Base-by-base conservation (phyloP, 2,797 vertebrate genomes). In the Microctenopoma lineatum region DNA sequence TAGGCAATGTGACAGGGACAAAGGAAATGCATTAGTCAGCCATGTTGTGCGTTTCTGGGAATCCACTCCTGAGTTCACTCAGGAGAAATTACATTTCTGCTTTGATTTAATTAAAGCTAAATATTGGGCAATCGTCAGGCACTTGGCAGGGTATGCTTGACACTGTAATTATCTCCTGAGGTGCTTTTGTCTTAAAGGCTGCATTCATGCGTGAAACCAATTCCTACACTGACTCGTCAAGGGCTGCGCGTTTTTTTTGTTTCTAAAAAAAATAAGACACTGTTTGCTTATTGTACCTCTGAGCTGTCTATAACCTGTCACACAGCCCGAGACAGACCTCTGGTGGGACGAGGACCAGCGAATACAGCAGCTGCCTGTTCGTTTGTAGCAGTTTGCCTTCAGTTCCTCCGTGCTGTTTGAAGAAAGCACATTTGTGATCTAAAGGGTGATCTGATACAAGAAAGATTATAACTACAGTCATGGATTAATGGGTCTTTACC, bases 71-170 rank as follows among this genome's bases (percentile, higher is more conserved):
- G 89, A 84, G 86, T 90, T 93, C 89, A 92, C 92, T 92, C 90
- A 77, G 84, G 92, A 94, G 93, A 93, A 94, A 94, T 94, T 93
- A 92, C 91, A 92, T 94, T 95, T 92, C 89, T 93, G 87, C 90
- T 94, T 94, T 94, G 93, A 95, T 94, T 94, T 95, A 94, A 95
- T 95, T 94, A 94, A 93, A 93, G 91, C 92, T 93, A 94, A 93
- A 94, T 94, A 93, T 94, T 94, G 93, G 93, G 91, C 93, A 93
- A 91, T 94, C 84, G 85, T 93, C 92, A 93, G 83, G 79, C 83
- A 87, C 91, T 90, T 85, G 90, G 88, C 85, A 85, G 87, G 81
- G 90, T 91, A 89, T 87, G 88, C 93, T 91, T 94, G 94, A 94
- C 93, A 94, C 93, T 92, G 91, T 94, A 94, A 95, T 95, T 94